A percentile compares a stretch with the other conserved stretches of the same genome.
Evolutionary conservation across 37 sponge, comb jelly and placozoan species (phyloP).

Genomic region (Ephydatia muelleri): DNA sequence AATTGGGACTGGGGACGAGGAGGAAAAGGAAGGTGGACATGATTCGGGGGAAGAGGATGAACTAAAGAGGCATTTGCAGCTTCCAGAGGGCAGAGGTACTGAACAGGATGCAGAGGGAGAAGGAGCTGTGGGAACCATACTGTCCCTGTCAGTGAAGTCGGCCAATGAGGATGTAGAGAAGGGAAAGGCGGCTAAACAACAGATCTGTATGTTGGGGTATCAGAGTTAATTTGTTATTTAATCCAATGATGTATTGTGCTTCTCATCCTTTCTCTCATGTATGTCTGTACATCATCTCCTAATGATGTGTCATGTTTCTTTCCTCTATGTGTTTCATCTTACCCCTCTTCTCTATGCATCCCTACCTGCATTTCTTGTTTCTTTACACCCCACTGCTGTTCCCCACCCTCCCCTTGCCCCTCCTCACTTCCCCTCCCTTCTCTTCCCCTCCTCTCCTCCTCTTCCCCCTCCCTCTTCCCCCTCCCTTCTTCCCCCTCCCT

Average conservation of each 20-base stretch:
- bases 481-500: background rate
- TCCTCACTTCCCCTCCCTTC: too few species aligned
- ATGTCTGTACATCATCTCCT: too few species aligned
- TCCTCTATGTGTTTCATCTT: too few species aligned
- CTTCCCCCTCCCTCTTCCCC: too few species aligned
- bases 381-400: too few species aligned
- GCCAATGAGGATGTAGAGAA: constrained; percentile 66
- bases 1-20: constrained; percentile 1
- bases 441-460: background rate
- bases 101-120: background rate
- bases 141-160: constrained; percentile 8
- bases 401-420: too few species aligned
- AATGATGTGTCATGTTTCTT: too few species aligned
- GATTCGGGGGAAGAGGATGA: background rate
- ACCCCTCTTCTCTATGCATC: too few species aligned
- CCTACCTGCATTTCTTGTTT: too few species aligned
- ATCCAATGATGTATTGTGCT: background rate
- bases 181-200: constrained; percentile 70
- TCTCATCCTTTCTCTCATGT: background rate
- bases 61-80: too few species aligned
- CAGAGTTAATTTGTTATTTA: background rate
- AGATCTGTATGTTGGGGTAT: constrained; percentile 38
- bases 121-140: background rate
- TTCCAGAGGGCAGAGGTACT: background rate
- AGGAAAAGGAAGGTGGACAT: background rate